A percentile compares a stretch with the other conserved stretches of the same genome.
phyloP scores from a whole-genome alignment of 2,888 invertebrate genomes.

The Heteromurus nitidus region DNA sequence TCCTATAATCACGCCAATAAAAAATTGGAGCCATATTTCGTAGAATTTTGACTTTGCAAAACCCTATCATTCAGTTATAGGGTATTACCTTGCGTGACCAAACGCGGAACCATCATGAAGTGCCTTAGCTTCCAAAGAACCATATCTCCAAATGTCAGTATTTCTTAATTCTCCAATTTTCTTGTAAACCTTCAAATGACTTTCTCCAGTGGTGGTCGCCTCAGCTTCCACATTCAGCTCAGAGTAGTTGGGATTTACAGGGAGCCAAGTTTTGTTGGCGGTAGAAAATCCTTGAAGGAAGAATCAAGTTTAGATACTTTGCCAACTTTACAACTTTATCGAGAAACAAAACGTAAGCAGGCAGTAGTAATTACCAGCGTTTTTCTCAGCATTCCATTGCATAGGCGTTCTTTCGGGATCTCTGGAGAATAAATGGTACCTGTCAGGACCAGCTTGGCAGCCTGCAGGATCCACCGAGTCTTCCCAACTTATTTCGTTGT shows the following conservation, averaged over 20 bases:
- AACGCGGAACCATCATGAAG: slow-evolving; percentile 21
- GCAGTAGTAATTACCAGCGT: slow-evolving; percentile 74
- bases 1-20: slow-evolving; percentile 4
- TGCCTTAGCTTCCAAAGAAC: slow-evolving; percentile 74
- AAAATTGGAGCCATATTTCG: too few relatives aligned
- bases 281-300: slow-evolving; percentile 64
- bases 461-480: slow-evolving; percentile 59
- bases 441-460: slow-evolving; percentile 63
- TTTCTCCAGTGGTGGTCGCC: slow-evolving; percentile 65
- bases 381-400: slow-evolving; percentile 71
- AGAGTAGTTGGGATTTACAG: slow-evolving; percentile 74
- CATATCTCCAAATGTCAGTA: slow-evolving; percentile 77
- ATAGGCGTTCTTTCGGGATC: slow-evolving; percentile 73
- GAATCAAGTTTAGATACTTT: background rate
- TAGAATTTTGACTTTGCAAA: background rate
- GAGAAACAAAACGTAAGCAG: too few relatives aligned
- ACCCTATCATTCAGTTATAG: background rate
- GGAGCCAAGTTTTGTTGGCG: slow-evolving; percentile 67
- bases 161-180: slow-evolving; percentile 61
- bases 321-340: too few relatives aligned
- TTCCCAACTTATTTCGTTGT: slow-evolving; percentile 54
- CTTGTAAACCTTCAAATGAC: slow-evolving; percentile 73
- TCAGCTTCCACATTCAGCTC: slow-evolving; percentile 74
- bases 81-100: slow-evolving; percentile 20
- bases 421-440: slow-evolving; percentile 67